Evolutionary conservation across 2,797 vertebrate species (phyloP), one percentile per base, ranked within the genome.

Genomic region (Adelosebastes latens): DNA sequence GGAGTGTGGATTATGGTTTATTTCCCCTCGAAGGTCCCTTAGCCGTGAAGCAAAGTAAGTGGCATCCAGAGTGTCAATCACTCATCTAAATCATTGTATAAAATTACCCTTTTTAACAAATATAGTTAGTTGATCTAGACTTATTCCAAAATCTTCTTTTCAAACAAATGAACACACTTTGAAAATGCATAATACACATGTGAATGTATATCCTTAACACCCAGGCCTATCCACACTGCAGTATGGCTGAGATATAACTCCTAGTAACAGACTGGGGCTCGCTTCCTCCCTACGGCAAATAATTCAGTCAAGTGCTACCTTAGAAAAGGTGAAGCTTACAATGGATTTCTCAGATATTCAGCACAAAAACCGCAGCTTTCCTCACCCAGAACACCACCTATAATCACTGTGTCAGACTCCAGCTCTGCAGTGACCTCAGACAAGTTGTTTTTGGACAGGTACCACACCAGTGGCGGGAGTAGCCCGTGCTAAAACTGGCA

Each of bases 391-490:
- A 90, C 84, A 91, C 89, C 92, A 90, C 89, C 93, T 94, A 92
- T 95, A 94, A 95, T 93, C 94, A 93, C 89, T 32, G 82, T 89
- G 93, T 94, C 93, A 93, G 91, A 81, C 91, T 79, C 79, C 67
- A 71, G 87, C 90, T 92, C 92, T 74, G 90, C 74, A 71, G 85
- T 69, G 82, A 93, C 93, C 93, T 93, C 92, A 93, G 91, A 95
- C 91, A 90, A 93, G 93, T 95, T 95, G 88, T 93, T 95, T 88
- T 94, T 95, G 94, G 94, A 95, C 84, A 91, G 91, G 88, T 86
- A 93, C 87, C 91, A 84, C 82, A 83, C 85, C 89, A 91, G 91
- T 88, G 89, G 85, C 84, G 27, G 86, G 85, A 92, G 87, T 92
- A 77, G 62, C 86, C 83, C 25, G 16, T 67, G 90, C 90, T 92